A percentile compares a stretch with the other conserved stretches of the same genome.
Evolutionary conservation across 2,797 vertebrate genomes (phyloP).

Genomic region (Fringilla coelebs): DNA sequence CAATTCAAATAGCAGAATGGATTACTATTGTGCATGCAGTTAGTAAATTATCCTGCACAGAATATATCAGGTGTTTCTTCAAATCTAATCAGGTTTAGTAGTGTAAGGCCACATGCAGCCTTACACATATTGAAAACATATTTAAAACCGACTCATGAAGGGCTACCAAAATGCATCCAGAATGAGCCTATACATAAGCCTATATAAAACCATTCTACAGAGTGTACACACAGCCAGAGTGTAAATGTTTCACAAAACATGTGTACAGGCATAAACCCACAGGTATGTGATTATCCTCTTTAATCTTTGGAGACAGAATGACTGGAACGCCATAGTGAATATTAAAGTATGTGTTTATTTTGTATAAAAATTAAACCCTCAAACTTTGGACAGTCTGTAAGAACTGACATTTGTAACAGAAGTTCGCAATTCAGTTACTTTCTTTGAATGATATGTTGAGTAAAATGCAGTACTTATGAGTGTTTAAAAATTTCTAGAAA

Average conservation of each 20-base stretch:
- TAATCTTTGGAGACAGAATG: not conserved
- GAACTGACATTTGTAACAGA: not conserved
- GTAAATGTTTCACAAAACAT: not conserved
- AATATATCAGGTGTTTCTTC: not conserved
- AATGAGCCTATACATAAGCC: not conserved
- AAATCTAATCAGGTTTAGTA: not conserved
- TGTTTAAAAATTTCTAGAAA: not conserved
- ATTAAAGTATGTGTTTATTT: not conserved
- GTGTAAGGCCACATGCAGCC: not conserved
- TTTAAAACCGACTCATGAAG: not conserved
- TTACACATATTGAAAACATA: not conserved
- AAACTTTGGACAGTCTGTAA: not conserved
- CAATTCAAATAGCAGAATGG: not conserved
- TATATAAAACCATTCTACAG: not conserved
- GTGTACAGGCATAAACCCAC: not conserved
- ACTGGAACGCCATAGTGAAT: not conserved
- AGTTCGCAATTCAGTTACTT: not conserved
- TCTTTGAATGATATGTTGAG: not conserved
- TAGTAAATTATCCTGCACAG: not conserved
- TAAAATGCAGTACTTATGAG: not conserved
- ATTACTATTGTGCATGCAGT: not conserved
- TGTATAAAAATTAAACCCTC: not conserved
- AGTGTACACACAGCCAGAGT: not conserved
- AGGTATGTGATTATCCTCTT: not conserved
- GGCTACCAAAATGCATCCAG: not conserved